Evolutionary conservation across 2,797 vertebrate species (phyloP).

Genomic region (Pteropus rufus): DNA sequence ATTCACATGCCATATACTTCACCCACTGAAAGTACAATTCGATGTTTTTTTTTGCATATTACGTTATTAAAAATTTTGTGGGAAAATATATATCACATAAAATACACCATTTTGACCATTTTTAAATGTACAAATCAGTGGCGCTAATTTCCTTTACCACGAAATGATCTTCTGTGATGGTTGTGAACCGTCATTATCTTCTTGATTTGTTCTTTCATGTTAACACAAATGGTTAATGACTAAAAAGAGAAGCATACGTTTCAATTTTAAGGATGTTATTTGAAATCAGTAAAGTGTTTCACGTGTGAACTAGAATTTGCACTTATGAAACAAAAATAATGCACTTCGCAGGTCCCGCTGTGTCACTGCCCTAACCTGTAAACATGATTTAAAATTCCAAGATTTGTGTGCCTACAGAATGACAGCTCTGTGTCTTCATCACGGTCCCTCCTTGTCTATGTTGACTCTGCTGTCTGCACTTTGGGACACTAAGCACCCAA

Average conservation of each 20-base stretch:
- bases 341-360: fast-evolving
- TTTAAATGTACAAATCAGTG: background rate
- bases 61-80: background rate
- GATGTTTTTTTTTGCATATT: background rate
- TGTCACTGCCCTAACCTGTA: background rate
- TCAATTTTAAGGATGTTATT: background rate
- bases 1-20: too few relatives aligned
- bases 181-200: background rate
- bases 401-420: background rate
- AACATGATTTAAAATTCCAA: background rate
- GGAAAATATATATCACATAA: background rate
- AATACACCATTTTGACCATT: background rate
- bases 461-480: background rate
- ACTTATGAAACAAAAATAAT: background rate
- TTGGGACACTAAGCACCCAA: fast-evolving
- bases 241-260: background rate
- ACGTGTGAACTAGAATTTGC: background rate
- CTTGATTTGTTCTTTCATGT: background rate
- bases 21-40: background rate
- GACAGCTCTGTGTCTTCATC: background rate
- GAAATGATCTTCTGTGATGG: background rate
- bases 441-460: fast-evolving
- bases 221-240: background rate
- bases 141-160: background rate
- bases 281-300: background rate